These are phyloP conservation scores for Tachyglossus aculeatus DNA, from an alignment of 2,797 vertebrate genomes.

Conservation along the genomic window DNA sequence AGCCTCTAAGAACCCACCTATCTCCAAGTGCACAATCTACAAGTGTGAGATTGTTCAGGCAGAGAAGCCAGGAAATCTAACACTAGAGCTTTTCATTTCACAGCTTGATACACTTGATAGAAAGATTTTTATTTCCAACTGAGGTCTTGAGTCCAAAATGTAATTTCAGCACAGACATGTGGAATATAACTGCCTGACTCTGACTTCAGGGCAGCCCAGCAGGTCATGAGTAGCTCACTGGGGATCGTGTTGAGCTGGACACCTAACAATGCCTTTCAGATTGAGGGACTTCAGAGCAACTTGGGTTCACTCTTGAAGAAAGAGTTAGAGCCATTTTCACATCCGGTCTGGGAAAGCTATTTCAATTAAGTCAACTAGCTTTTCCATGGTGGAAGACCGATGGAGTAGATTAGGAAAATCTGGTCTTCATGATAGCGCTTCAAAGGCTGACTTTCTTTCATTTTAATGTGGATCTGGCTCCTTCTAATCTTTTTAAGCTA, in stretches of 20 bases:
- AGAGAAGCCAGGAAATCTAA: constrained; percentile 13
- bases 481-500: neutral
- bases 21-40: neutral
- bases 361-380: too few species aligned
- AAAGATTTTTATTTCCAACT: constrained; percentile 31
- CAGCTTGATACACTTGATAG: constrained; percentile 34
- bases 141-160: constrained; percentile 13
- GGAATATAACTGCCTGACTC: constrained; percentile 24
- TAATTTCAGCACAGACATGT: constrained; percentile 1
- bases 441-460: too few species aligned
- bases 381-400: too few species aligned
- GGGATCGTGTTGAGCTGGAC: neutral
- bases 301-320: neutral
- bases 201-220: neutral
- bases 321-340: neutral
- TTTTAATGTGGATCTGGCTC: neutral
- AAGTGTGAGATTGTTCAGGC: constrained; percentile 17
- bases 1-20: neutral
- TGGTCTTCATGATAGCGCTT: too few species aligned
- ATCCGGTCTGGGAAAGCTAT: too few species aligned
- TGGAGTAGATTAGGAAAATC: too few species aligned
- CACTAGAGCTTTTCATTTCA: constrained; percentile 32
- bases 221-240: neutral
- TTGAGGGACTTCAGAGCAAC: neutral
- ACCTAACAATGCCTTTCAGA: neutral